These are phyloP conservation scores for Tauraco hartlaubi DNA, from an alignment of 2,797 vertebrate genomes.

Conservation along the genomic window DNA sequence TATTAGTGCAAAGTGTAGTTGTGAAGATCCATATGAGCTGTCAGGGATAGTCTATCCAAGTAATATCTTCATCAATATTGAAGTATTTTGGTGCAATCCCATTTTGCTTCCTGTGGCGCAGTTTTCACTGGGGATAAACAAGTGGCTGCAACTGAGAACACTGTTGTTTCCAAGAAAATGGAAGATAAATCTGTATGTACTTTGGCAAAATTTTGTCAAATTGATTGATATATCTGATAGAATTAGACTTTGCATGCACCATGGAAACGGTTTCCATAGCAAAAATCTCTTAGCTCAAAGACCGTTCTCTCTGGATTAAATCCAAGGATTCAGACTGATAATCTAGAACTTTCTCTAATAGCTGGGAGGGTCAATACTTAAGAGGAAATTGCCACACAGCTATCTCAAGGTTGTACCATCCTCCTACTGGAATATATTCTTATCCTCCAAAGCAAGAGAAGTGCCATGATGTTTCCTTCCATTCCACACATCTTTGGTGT, in stretches of 20 bases:
- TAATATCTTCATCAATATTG: not conserved
- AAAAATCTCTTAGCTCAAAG: conserved; percentile 23
- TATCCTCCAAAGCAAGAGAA: not conserved
- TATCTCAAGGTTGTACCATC: not conserved
- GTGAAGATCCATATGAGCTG: not conserved
- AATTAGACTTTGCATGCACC: not conserved
- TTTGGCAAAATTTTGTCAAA: not conserved
- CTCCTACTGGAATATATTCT: not conserved
- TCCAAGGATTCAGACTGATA: conserved; percentile 12
- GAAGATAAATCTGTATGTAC: not conserved
- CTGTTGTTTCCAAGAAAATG: not conserved
- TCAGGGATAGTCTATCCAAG: not conserved
- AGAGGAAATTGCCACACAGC: not conserved
- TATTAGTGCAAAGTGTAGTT: not conserved
- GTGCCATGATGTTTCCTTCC: not conserved
- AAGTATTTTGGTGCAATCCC: not conserved
- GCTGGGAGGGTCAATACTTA: not conserved
- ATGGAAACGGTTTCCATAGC: conserved; percentile 59
- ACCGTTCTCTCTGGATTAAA: conserved; percentile 37
- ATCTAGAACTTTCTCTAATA: not conserved
- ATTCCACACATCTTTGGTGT: not conserved
- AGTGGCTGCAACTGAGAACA: not conserved
- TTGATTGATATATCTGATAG: conserved; percentile 1
- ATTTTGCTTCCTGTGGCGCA: not conserved
- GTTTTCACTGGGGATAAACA: not conserved